Evolutionary conservation across 2,113 vertebrate species (phyloP).

Genomic region (mouse (Mus musculus)): DNA sequence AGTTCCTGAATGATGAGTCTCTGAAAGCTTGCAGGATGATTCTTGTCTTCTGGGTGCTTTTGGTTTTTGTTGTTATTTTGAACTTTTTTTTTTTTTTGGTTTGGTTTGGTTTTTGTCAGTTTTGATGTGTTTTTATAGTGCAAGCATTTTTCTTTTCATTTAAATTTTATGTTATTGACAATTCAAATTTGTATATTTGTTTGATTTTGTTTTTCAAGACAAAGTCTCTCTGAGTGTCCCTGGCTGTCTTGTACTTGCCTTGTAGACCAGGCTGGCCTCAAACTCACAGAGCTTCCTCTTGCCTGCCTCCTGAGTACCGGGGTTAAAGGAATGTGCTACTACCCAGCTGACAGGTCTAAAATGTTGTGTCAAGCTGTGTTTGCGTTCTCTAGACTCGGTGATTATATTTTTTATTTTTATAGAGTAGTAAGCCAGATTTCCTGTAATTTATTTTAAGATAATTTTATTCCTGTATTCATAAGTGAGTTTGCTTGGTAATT

Average conservation of each 20-base stretch:
- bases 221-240: not conserved
- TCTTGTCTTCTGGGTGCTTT: conserved; percentile 32
- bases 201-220: not conserved
- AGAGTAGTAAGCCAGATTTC: not conserved
- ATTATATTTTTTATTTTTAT: conserved; percentile 39
- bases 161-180: conserved; percentile 40
- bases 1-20: not conserved
- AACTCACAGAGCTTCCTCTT: not conserved
- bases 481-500: not conserved
- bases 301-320: not conserved
- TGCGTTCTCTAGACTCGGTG: not conserved
- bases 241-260: not conserved
- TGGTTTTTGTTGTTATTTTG: too few species aligned
- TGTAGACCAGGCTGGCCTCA: not conserved
- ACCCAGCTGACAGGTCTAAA: not conserved
- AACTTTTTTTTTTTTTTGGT: too few species aligned
- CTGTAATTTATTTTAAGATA: not conserved
- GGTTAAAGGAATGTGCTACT: not conserved
- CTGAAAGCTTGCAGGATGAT: conserved; percentile 43
- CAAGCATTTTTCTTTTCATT: conserved; percentile 41
- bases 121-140: conserved; percentile 53
- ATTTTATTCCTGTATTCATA: not conserved
- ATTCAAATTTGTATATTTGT: conserved; percentile 8
- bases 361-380: not conserved
- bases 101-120: not conserved